Percentiles rank a stretch among this genome's conserved stretches.
Evolutionary conservation across 92 coral and sea anemone genomes (phyloP).

Genomic region (Montipora capitata): DNA sequence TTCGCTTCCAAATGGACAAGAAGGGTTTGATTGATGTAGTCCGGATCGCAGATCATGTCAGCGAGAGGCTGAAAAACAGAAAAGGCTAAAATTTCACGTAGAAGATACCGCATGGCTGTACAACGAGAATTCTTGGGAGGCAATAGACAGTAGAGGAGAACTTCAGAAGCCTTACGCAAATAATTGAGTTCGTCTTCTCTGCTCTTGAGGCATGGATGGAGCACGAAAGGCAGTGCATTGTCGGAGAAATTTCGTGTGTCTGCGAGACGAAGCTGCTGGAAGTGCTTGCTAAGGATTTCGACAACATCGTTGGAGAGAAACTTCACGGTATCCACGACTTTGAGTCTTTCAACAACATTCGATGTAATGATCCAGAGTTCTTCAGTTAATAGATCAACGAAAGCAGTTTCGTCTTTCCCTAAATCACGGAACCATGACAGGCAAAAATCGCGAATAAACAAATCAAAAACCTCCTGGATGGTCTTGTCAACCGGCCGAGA

Average conservation of each 20-base stretch:
- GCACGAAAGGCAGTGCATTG: constrained; percentile 87
- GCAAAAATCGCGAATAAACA: constrained; percentile 96
- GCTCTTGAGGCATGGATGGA: constrained; percentile 91
- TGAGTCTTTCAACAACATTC: constrained; percentile 85
- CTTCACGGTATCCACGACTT: constrained; percentile 91
- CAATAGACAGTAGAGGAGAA: constrained; percentile 84
- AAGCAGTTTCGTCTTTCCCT: constrained; percentile 96
- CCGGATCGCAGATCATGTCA: constrained; percentile 97
- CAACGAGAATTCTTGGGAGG: constrained; percentile 87
- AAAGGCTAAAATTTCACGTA: constrained; percentile 93
- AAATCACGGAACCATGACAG: constrained; percentile 95
- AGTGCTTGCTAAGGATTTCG: constrained; percentile 91
- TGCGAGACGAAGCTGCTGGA: constrained; percentile 93
- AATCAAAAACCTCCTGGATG: constrained; percentile 95
- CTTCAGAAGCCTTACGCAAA: constrained; percentile 89
- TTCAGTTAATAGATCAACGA: constrained; percentile 91
- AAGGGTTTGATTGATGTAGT: constrained; percentile 94
- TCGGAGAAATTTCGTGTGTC: constrained; percentile 86
- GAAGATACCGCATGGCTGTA: constrained; percentile 82
- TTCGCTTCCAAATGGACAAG: constrained; percentile 91
- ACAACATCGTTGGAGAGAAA: constrained; percentile 95
- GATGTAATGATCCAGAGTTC: constrained; percentile 90
- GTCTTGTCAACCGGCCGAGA: constrained; percentile 93
- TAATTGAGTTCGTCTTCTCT: constrained; percentile 86
- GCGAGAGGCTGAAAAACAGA: constrained; percentile 95